Evolutionary conservation across 2,113 vertebrate genomes (phyloP).

Genomic region (Notarius quadriscutis): DNA sequence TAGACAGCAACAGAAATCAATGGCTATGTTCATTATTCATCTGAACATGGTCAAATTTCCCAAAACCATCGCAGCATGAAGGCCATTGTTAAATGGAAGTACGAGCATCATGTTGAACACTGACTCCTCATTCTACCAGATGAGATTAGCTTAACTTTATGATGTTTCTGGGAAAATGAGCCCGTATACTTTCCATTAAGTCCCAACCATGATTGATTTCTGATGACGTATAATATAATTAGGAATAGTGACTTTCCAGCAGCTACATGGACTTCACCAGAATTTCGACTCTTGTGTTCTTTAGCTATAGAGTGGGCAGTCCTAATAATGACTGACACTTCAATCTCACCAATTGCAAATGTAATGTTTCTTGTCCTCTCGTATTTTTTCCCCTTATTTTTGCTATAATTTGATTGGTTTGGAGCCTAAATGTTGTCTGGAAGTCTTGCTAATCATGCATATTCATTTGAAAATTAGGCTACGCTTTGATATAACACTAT

Average conservation of each 20-base stretch:
- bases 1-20: not conserved
- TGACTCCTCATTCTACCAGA: not conserved
- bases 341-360: not conserved
- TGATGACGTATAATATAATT: not conserved
- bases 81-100: not conserved
- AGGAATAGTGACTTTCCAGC: not conserved
- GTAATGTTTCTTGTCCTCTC: not conserved
- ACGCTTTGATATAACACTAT: not conserved
- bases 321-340: not conserved
- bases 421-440: not conserved
- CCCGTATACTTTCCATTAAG: not conserved
- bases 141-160: not conserved
- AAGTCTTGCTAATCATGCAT: not conserved
- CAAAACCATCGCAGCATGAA: not conserved
- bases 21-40: not conserved
- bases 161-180: conserved; percentile 1
- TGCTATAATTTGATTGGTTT: not conserved
- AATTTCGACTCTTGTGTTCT: not conserved
- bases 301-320: not conserved
- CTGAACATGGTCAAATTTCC: not conserved
- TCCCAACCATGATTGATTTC: conserved; percentile 1
- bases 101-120: not conserved
- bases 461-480: not conserved
- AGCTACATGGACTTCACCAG: not conserved
- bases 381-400: not conserved